Conservation (phyloP, 2,888 invertebrate species). For the Eupithecia vulgata region DNA sequence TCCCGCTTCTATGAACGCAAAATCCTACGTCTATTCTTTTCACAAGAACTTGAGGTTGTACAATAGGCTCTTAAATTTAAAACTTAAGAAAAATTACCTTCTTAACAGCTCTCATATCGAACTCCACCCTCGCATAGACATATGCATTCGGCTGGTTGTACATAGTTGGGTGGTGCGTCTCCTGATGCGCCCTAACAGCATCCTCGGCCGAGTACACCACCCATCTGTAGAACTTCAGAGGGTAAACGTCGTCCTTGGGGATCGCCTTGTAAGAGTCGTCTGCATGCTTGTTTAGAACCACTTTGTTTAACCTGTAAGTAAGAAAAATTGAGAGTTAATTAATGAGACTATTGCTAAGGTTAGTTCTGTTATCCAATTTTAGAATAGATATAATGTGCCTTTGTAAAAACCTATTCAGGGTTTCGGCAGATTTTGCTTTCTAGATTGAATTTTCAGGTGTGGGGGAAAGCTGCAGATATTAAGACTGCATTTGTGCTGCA, state of each 20-base stretch:
- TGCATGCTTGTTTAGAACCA: constrained; percentile 80
- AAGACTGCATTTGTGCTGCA: too few species aligned
- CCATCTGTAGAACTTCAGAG: constrained; percentile 86
- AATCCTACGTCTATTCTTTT: too few species aligned
- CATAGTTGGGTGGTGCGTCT: constrained; percentile 92
- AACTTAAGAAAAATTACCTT: constrained; percentile 71
- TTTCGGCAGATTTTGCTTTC: too few species aligned
- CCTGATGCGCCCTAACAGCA: constrained; percentile 90
- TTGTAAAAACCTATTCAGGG: too few species aligned
- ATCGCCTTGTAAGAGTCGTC: constrained; percentile 82
- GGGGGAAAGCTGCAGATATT: too few species aligned
- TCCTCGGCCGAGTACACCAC: constrained; percentile 87
- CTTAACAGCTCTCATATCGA: constrained; percentile 91
- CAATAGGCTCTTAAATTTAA: background rate
- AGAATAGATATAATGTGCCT: background rate
- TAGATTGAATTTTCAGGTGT: too few species aligned
- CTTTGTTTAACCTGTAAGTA: constrained; percentile 53
- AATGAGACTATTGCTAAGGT: background rate
- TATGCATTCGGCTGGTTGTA: constrained; percentile 90
- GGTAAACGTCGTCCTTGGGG: constrained; percentile 82
- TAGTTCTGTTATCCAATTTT: background rate
- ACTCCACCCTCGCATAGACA: constrained; percentile 88
- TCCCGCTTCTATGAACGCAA: too few species aligned
- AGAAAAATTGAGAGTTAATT: background rate
- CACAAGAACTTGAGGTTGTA: too few species aligned